Evolutionary conservation across 2,888 invertebrate genomes (phyloP), one percentile per base, ranked within the genome.

Genomic region (Iselma pallidipennis): DNA sequence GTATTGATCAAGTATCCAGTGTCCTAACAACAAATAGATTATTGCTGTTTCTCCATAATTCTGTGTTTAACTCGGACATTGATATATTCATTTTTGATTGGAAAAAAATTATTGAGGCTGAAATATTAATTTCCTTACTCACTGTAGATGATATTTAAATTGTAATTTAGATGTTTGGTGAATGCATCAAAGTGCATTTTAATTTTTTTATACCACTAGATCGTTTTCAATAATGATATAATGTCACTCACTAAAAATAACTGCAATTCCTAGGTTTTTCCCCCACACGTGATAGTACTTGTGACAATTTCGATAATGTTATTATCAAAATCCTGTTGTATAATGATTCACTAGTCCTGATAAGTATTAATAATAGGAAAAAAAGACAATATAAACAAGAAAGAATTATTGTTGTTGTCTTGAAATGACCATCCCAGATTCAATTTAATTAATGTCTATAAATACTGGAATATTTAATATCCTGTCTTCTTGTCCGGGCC

Each of bases 401-500:
- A 14, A 6, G 14, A 14, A 33, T 33, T 33, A 16, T 37, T 14
- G 9, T 14, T 7, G 16, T 37, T 37, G 51, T 31, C 51, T 54
- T 54, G 42, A 54, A 42, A 42, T 23, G 45, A 29, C 26, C 37
- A 54, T 26, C 26, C 54, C 26, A 21, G 54, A 29, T 33, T 19
- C 54, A 60, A 57, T 49, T 52, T 60, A 63, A 59, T 63, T 63
- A 50, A 48, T 49, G 49, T 25, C 52, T 65, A 61, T 45, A 62
- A 72, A 66, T 72, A 71, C 71, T 73, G 10, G 21, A 45, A 45
- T 71, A 73, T 73, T 74, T 70, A 74, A 76, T 72, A 76, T 76
- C 76, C 76, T 75, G 72, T 65, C 68, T 53, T 55, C 59, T 63
- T 45, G 63, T 59, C 28, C 56, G 54, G 45, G 51, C 59, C 63